These are phyloP conservation scores for Athrips mouffetella DNA, from an alignment of 2,888 invertebrate genomes.

Conservation along the genomic window DNA sequence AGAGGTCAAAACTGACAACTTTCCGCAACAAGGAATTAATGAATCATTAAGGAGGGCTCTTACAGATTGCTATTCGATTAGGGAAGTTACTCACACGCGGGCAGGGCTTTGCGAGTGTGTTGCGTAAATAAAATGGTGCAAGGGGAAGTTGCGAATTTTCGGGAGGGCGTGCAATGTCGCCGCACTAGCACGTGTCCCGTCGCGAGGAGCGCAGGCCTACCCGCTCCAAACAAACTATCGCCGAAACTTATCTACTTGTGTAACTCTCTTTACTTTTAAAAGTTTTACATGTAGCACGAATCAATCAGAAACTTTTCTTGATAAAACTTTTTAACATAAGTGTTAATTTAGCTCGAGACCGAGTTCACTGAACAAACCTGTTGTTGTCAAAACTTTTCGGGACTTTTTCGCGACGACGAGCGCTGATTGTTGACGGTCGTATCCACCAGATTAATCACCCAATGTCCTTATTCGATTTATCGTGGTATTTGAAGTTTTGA, in stretches of 20 bases:
- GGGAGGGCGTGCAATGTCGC: constrained; percentile 59
- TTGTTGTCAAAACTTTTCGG: constrained; percentile 3
- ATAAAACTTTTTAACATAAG: background rate
- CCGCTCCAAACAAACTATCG: constrained; percentile 45
- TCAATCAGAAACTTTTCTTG: background rate
- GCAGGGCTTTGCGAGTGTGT: constrained; percentile 24
- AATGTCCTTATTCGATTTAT: constrained; percentile 58
- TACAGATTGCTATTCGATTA: constrained; percentile 64
- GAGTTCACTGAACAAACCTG: background rate
- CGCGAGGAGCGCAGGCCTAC: constrained; percentile 67
- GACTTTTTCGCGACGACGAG: background rate
- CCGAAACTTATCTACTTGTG: constrained; percentile 21
- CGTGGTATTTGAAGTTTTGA: constrained; percentile 59
- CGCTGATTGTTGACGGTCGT: constrained; percentile 29
- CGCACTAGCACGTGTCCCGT: constrained; percentile 68
- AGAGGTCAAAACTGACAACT: constrained; percentile 50
- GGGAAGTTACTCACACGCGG: constrained; percentile 41
- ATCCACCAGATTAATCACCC: constrained; percentile 44
- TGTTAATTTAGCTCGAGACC: background rate
- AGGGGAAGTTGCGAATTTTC: constrained; percentile 63
- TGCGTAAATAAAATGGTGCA: constrained; percentile 21
- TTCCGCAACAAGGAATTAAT: constrained; percentile 52
- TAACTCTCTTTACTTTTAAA: constrained; percentile 1
- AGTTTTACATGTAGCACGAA: background rate
- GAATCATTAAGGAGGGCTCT: constrained; percentile 62